A percentile compares a stretch with the other conserved stretches of the same genome.
Conservation (phyloP, 2,113 vertebrate genomes). For the Bos javanicus region DNA sequence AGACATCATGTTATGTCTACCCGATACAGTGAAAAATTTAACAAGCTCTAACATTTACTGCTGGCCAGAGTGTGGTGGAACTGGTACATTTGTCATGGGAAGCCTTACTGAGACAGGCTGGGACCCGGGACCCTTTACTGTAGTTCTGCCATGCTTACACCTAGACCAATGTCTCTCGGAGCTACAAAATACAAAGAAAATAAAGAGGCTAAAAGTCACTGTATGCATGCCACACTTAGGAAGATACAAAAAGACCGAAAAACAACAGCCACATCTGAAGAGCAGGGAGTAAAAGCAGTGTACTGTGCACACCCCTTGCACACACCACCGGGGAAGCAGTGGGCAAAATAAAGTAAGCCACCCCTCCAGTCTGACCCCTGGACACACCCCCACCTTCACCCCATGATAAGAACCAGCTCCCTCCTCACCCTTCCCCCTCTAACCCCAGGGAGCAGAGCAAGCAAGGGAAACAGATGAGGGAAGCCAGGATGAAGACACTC, state of each 20-base stretch:
- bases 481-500: neutral
- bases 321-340: neutral
- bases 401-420: neutral
- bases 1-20: neutral
- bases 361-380: neutral
- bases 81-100: neutral
- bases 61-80: neutral
- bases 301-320: neutral
- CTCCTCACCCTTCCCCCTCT: neutral
- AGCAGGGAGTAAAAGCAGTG: neutral
- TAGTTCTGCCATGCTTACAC: neutral
- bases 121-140: neutral
- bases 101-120: neutral
- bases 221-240: neutral
- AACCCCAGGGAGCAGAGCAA: neutral
- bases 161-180: neutral
- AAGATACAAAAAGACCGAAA: neutral
- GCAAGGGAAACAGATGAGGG: neutral
- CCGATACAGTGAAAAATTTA: neutral
- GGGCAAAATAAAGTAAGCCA: neutral
- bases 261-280: neutral
- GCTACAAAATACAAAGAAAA: neutral
- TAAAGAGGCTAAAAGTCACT: neutral
- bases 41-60: neutral
- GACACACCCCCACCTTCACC: neutral